phyloP scores from a whole-genome alignment of 2,888 invertebrate genomes.

The Caenorhabditis sp. region DNA sequence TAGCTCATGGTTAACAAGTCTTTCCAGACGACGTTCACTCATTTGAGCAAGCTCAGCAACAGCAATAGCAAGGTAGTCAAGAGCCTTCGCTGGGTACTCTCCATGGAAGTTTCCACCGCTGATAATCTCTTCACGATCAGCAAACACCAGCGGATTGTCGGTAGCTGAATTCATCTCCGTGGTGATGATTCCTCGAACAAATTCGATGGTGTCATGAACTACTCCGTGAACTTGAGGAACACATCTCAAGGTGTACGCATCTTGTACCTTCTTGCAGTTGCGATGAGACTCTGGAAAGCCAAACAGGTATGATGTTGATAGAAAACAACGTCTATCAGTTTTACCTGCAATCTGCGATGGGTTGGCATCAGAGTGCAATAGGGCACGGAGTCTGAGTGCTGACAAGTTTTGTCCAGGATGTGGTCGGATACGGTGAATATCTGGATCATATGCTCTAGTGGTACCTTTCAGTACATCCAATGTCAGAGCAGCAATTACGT shows the following conservation, averaged over 20 bases:
- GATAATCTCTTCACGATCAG: constrained; percentile 86
- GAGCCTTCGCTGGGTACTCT: constrained; percentile 88
- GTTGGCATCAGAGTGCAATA: constrained; percentile 87
- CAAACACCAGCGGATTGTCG: constrained; percentile 87
- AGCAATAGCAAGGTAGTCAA: constrained; percentile 87
- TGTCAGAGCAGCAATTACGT: constrained; percentile 87
- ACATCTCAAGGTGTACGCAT: constrained; percentile 88
- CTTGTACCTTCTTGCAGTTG: constrained; percentile 87
- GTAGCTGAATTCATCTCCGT: constrained; percentile 88
- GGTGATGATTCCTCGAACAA: constrained; percentile 86
- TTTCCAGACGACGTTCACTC: constrained; percentile 87
- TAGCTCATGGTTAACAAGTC: constrained; percentile 87
- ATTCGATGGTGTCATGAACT: constrained; percentile 87
- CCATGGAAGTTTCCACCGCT: constrained; percentile 89
- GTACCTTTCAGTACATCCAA: constrained; percentile 88
- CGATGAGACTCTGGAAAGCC: constrained; percentile 86
- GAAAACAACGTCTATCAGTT: too few species aligned
- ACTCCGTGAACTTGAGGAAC: constrained; percentile 87
- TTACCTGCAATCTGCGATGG: constrained; percentile 87
- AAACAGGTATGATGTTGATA: too few species aligned
- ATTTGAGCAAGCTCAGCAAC: constrained; percentile 88
- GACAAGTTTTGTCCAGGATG: constrained; percentile 87
- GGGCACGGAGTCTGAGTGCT: constrained; percentile 86
- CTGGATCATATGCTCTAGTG: constrained; percentile 87
- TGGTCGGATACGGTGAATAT: constrained; percentile 87